A percentile compares a stretch with the other conserved stretches of the same genome.
Evolutionary conservation across 2,797 vertebrate genomes (phyloP).

Genomic region (Distichodus sexfasciatus): DNA sequence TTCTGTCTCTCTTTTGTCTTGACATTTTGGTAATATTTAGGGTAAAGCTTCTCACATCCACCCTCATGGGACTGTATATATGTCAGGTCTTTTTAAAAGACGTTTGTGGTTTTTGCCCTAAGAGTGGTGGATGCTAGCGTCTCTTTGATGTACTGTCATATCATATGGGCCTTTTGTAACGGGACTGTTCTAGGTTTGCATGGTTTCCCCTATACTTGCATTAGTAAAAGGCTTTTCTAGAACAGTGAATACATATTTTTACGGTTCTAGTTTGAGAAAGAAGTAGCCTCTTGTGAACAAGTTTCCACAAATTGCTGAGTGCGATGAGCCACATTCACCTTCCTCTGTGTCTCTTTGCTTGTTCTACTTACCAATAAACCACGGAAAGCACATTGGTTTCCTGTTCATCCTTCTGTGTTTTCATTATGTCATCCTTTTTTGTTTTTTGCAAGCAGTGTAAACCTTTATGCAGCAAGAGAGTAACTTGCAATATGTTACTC

Average conservation of each 20-base stretch:
- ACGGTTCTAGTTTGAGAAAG: neutral
- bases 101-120: neutral
- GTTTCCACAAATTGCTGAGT: neutral
- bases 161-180: neutral
- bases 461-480: no score
- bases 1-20: neutral
- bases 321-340: constrained; percentile 22
- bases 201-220: neutral
- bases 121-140: neutral
- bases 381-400: neutral
- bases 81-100: neutral
- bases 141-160: neutral
- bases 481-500: no score
- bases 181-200: constrained; percentile 6
- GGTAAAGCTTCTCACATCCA: neutral
- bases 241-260: neutral
- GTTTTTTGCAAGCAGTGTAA: no score
- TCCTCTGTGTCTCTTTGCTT: constrained; percentile 33
- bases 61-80: neutral
- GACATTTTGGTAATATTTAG: neutral
- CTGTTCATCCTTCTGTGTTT: no score
- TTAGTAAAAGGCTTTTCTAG: neutral
- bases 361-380: constrained; percentile 43
- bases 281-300: constrained; percentile 6
- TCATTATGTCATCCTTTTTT: no score